These are phyloP conservation scores for Temnopleurus reevesii DNA, from an alignment of 53 echinoderm and acorn worm species.

Conservation along the genomic window DNA sequence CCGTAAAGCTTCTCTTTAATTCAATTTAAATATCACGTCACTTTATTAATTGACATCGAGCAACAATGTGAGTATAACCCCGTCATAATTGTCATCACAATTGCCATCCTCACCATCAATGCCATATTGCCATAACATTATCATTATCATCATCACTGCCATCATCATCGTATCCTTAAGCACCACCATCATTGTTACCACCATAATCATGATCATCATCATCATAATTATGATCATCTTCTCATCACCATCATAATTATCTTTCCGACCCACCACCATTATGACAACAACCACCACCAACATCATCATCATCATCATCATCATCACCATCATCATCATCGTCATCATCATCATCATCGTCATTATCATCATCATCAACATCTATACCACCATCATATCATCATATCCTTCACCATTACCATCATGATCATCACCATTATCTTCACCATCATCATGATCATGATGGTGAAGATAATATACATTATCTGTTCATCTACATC, in stretches of 20 bases:
- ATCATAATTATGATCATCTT: background rate
- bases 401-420: background rate
- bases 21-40: too few relatives aligned
- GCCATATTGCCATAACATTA: background rate
- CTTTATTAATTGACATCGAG: too few relatives aligned
- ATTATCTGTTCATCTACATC: too few relatives aligned
- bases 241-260: background rate
- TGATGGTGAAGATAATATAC: too few relatives aligned
- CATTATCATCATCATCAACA: background rate
- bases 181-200: background rate
- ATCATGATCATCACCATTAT: background rate
- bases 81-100: background rate
- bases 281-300: background rate
- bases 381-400: background rate
- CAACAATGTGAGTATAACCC: too few relatives aligned
- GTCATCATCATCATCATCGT: background rate
- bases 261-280: too few relatives aligned
- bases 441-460: too few relatives aligned
- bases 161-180: background rate
- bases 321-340: background rate
- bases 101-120: background rate
- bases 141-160: background rate
- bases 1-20: background rate
- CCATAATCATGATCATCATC: background rate
- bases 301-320: slow-evolving; percentile 4